These are phyloP conservation scores for Geothlypis trichas DNA, from an alignment of 2,113 vertebrate species.

Conservation along the genomic window DNA sequence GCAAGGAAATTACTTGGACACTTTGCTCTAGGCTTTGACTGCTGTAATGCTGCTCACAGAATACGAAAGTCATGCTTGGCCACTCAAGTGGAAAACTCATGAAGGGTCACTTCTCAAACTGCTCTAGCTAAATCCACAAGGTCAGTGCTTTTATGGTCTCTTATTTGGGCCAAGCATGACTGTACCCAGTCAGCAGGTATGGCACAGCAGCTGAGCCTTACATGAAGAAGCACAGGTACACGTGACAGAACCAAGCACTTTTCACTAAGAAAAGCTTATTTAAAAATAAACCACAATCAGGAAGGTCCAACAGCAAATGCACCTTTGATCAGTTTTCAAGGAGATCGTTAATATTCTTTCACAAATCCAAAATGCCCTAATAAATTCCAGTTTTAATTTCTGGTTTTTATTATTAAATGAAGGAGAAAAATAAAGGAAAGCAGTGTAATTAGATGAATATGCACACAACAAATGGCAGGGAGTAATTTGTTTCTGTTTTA, in stretches of 20 bases:
- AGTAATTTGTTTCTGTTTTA: background rate
- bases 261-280: background rate
- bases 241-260: background rate
- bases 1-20: background rate
- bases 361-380: background rate
- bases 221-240: background rate
- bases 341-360: background rate
- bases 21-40: background rate
- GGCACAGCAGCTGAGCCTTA: accelerated
- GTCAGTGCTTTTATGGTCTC: background rate
- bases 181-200: accelerated
- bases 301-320: background rate
- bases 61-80: background rate
- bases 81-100: background rate
- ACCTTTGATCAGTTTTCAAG: background rate
- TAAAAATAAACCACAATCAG: background rate
- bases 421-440: slow-evolving; percentile 17
- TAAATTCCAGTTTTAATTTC: background rate
- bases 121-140: background rate
- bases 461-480: background rate
- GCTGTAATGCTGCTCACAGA: background rate
- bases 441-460: background rate
- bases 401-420: slow-evolving; percentile 32
- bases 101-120: background rate
- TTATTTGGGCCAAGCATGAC: background rate